Evolutionary conservation across 2,888 invertebrate genomes (phyloP).

Genomic region (Himalopsyche japonica): DNA sequence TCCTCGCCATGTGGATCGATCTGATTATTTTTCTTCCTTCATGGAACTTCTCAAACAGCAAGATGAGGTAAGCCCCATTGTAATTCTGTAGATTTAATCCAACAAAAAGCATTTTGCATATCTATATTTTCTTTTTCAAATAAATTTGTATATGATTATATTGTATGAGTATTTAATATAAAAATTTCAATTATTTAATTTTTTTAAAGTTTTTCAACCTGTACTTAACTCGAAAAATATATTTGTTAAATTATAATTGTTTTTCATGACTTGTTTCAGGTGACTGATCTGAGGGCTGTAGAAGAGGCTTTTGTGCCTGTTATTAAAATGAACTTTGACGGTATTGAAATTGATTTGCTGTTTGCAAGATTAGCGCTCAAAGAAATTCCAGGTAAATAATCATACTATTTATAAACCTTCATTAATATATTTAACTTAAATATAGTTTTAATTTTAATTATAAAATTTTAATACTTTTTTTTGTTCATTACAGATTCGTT

Average conservation of each 20-base stretch:
- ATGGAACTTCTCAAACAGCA: constrained; percentile 87
- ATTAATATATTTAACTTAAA: background rate
- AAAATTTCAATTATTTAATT: no score
- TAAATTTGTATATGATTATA: no score
- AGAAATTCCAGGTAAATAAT: constrained; percentile 82
- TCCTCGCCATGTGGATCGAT: constrained; percentile 90
- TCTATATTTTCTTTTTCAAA: no score
- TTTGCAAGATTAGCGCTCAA: constrained; percentile 95
- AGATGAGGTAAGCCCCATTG: constrained; percentile 65
- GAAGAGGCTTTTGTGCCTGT: constrained; percentile 99
- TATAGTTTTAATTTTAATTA: background rate
- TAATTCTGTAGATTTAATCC: no score
- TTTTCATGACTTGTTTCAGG: constrained; percentile 57
- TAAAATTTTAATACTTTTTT: no score
- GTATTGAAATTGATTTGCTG: constrained; percentile 97
- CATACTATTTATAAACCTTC: no score
- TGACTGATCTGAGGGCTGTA: constrained; percentile 68
- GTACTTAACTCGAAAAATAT: no score
- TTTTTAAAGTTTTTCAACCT: no score
- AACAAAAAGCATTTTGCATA: no score
- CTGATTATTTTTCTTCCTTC: constrained; percentile 96
- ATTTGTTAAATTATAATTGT: no score
- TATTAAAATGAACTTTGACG: constrained; percentile 98
- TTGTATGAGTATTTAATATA: no score
- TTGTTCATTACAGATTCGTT: constrained; percentile 60